phyloP scores from a whole-genome alignment of 2,797 vertebrate genomes.

The Anolis apletophallus region DNA sequence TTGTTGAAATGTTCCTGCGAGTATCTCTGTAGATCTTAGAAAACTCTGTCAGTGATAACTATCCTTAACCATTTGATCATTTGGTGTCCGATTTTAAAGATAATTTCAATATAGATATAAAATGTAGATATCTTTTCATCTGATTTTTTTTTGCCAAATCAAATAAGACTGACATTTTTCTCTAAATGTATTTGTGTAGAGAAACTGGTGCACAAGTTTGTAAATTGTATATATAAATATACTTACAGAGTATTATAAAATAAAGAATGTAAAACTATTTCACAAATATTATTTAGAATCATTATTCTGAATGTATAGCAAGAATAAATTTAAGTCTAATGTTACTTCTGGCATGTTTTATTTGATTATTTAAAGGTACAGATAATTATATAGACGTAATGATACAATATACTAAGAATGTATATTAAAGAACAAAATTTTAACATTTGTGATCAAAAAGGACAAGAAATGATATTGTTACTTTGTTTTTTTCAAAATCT shows the following conservation, averaged over 20 bases:
- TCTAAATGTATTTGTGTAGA: constrained; percentile 27
- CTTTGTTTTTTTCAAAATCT: constrained; percentile 23
- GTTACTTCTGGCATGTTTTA: constrained; percentile 32
- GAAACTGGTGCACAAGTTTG: constrained; percentile 60
- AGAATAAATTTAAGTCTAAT: constrained; percentile 52
- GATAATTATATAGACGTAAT: background rate
- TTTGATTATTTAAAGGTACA: constrained; percentile 48
- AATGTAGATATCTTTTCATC: constrained; percentile 2
- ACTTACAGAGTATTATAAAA: constrained; percentile 51
- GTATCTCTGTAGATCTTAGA: too few species aligned
- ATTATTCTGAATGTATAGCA: constrained; percentile 41
- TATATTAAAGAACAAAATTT: constrained; percentile 21
- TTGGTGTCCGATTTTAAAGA: constrained; percentile 31
- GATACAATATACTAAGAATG: constrained; percentile 3
- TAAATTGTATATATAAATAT: constrained; percentile 62
- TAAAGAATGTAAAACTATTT: constrained; percentile 61
- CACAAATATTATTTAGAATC: constrained; percentile 51
- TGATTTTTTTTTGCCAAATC: constrained; percentile 15
- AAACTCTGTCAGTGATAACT: constrained; percentile 15
- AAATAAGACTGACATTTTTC: constrained; percentile 23
- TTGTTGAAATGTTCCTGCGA: too few species aligned
- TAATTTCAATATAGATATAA: constrained; percentile 33
- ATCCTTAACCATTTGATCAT: constrained; percentile 24
- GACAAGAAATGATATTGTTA: constrained; percentile 23
- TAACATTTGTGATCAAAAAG: constrained; percentile 37